These are phyloP conservation scores for Aix galericulata DNA, from an alignment of 2,113 vertebrate genomes.

Conservation along the genomic window DNA sequence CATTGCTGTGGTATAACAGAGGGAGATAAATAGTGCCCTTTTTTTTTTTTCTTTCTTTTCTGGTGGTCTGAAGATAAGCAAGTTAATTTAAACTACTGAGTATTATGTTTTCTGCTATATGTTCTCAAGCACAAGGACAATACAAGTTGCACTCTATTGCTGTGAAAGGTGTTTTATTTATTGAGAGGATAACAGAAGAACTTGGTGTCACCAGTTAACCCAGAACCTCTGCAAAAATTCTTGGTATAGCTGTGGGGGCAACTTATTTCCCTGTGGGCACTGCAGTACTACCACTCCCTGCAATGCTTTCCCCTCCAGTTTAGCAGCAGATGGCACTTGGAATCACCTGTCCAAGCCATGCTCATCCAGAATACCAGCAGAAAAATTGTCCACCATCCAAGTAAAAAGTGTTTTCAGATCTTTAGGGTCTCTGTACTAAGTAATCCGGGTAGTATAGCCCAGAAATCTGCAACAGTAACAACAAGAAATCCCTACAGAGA, in stretches of 20 bases:
- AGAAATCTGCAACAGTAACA: background rate
- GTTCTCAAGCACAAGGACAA: background rate
- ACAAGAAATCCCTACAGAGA: background rate
- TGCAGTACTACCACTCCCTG: background rate
- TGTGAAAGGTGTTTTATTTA: background rate
- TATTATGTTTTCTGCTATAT: background rate
- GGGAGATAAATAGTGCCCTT: background rate
- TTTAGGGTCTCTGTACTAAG: background rate
- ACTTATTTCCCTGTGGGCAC: background rate
- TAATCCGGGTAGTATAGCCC: background rate
- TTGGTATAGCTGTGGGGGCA: background rate
- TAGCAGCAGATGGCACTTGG: background rate
- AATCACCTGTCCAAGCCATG: background rate
- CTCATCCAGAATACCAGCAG: background rate
- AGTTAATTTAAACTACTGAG: background rate
- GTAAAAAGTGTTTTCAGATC: background rate
- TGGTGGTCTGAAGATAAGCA: slow-evolving; percentile 26
- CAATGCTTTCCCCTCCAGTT: background rate
- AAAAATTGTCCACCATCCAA: background rate
- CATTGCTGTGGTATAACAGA: background rate
- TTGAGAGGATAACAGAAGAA: background rate
- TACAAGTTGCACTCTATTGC: background rate
- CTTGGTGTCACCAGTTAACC: background rate
- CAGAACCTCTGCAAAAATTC: background rate
- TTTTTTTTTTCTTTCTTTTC: background rate